phyloP scores from a whole-genome alignment of 2,888 invertebrate species.

The Drosophila maculinotata region DNA sequence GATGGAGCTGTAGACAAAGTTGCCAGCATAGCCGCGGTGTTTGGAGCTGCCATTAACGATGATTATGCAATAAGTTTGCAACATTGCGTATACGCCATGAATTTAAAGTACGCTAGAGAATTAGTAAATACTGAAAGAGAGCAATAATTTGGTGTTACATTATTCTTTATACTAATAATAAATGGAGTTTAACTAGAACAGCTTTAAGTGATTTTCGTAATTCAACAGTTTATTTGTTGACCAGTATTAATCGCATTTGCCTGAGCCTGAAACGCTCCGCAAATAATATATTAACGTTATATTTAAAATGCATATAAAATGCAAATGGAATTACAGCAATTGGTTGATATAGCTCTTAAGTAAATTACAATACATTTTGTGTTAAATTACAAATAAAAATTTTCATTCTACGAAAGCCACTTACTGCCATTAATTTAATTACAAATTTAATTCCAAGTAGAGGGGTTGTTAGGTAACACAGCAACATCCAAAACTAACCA shows the following conservation, averaged over 20 bases:
- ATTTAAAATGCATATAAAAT: constrained; percentile 46
- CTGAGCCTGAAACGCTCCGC: constrained; percentile 47
- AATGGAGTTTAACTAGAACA: neutral
- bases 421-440: constrained; percentile 69
- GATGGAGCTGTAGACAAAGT: constrained; percentile 45
- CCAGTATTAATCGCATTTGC: constrained; percentile 55
- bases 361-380: constrained; percentile 66
- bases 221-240: constrained; percentile 28
- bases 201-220: constrained; percentile 41
- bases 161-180: neutral
- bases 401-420: constrained; percentile 42
- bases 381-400: constrained; percentile 57
- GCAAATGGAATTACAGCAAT: constrained; percentile 60
- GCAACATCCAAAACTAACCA: constrained; percentile 26
- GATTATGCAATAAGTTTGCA: constrained; percentile 43
- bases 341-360: constrained; percentile 55
- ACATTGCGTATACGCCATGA: constrained; percentile 51
- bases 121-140: constrained; percentile 30
- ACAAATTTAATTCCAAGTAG: constrained; percentile 73
- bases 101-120: constrained; percentile 40
- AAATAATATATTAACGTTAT: constrained; percentile 56
- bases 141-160: constrained; percentile 12
- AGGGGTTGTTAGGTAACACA: constrained; percentile 60
- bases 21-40: constrained; percentile 22
- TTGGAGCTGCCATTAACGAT: constrained; percentile 48